Evolutionary conservation across 2,888 invertebrate species (phyloP).

Genomic region (Rhaphigaster nebulosa): DNA sequence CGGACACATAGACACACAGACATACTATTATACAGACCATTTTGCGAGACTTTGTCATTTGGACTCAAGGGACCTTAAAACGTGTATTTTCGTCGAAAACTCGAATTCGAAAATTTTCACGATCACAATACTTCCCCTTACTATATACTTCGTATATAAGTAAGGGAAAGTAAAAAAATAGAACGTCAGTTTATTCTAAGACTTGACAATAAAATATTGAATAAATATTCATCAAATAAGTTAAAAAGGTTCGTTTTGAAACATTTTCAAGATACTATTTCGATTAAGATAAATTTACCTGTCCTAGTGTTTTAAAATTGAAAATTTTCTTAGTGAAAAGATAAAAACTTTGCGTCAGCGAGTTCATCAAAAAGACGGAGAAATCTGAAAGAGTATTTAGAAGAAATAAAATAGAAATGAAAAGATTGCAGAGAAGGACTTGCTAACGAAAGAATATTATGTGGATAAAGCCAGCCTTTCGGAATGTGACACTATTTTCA

Average conservation of each 20-base stretch:
- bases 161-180: no score
- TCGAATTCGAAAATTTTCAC: no score
- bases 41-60: no score
- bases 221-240: neutral
- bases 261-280: neutral
- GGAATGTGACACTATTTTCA: neutral
- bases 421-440: neutral
- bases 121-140: no score
- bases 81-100: no score
- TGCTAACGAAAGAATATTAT: neutral
- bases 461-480: neutral
- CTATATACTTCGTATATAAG: no score
- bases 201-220: neutral
- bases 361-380: neutral
- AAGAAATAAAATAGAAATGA: neutral
- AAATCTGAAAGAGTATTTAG: neutral
- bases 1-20: no score
- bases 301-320: neutral
- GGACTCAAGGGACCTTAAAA: no score
- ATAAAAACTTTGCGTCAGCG: neutral
- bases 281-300: neutral
- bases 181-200: no score
- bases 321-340: neutral
- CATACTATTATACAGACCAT: no score
- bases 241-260: neutral